Conservation (phyloP, 2,113 vertebrate species). For the Corythaixoides concolor region DNA sequence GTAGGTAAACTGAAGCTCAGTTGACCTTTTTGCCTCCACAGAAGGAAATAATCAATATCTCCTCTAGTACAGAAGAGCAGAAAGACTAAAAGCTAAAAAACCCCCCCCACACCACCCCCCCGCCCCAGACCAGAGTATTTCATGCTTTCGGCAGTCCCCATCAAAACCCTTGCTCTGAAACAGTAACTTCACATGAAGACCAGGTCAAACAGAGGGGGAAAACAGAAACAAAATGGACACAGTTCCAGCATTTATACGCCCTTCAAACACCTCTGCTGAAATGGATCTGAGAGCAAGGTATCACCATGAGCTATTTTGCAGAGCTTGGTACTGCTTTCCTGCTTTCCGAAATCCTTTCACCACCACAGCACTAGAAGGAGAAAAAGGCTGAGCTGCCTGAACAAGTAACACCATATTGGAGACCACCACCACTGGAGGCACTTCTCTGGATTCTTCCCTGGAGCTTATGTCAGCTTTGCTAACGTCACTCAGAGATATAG, state of each 20-base stretch:
- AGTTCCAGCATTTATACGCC: rapidly evolving
- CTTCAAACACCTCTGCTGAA: neutral
- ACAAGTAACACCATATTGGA: too few relatives aligned
- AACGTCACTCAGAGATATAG: neutral
- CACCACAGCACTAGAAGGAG: neutral
- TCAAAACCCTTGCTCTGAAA: neutral
- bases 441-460: rapidly evolving
- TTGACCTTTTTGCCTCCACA: neutral
- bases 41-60: neutral
- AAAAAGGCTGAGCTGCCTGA: neutral
- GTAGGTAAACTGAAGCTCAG: neutral
- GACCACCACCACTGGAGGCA: neutral
- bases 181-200: neutral
- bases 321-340: rapidly evolving
- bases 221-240: too few relatives aligned
- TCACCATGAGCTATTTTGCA: rapidly evolving
- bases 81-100: neutral
- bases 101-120: neutral
- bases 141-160: neutral
- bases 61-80: neutral
- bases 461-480: neutral
- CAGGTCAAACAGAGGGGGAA: neutral
- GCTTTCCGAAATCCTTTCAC: neutral
- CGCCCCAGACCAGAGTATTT: too few relatives aligned
- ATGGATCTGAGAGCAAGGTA: rapidly evolving